Evolutionary conservation across 2,113 vertebrate genomes (phyloP).

Genomic region (Caranx melampygus): DNA sequence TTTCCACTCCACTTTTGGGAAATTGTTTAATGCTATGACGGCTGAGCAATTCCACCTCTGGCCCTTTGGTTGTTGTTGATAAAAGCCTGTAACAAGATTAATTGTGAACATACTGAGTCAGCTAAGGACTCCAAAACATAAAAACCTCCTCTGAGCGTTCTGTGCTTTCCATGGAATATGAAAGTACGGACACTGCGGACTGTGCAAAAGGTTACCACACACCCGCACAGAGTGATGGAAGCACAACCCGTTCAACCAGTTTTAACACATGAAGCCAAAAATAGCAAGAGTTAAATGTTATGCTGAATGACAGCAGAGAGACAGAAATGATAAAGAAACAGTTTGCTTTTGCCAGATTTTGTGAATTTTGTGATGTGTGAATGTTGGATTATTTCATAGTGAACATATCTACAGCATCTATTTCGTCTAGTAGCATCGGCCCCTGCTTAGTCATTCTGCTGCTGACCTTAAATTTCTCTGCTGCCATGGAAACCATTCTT

Average conservation of each 20-base stretch:
- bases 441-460: constrained; percentile 42
- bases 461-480: constrained; percentile 46
- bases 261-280: background rate
- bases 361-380: background rate
- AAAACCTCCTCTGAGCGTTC: background rate
- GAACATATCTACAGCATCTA: background rate
- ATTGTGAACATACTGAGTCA: background rate
- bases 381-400: constrained; percentile 21
- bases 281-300: background rate
- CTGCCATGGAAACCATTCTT: constrained; percentile 63
- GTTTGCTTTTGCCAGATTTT: background rate
- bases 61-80: background rate
- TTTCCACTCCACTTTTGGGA: background rate
- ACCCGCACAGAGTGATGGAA: background rate
- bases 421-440: background rate
- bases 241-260: background rate
- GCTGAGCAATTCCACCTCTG: background rate
- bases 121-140: background rate
- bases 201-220: background rate
- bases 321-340: background rate
- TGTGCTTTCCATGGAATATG: constrained; percentile 8
- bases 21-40: background rate
- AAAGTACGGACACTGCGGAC: background rate
- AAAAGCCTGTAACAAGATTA: background rate
- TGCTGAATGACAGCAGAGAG: background rate